phyloP scores from a whole-genome alignment of 2,797 vertebrate genomes.

The Peromyscus eremicus region DNA sequence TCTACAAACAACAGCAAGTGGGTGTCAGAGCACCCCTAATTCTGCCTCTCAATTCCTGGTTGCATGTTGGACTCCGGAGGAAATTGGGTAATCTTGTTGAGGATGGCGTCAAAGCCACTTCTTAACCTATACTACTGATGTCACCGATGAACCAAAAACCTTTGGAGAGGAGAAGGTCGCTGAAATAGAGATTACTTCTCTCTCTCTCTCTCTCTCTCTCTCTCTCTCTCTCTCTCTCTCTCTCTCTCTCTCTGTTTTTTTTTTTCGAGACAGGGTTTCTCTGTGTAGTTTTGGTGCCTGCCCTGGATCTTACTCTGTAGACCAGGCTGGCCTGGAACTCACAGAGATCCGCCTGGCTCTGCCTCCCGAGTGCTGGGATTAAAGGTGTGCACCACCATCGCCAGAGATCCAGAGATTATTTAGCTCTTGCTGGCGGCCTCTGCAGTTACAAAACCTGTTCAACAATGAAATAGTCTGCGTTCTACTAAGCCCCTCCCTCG shows the following conservation, averaged over 20 bases:
- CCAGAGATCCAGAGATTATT: not conserved
- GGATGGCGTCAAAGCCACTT: not conserved
- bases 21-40: not conserved
- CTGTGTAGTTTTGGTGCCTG: no score
- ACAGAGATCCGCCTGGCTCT: no score
- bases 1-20: not conserved
- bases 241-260: not conserved
- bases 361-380: no score
- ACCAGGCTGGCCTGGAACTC: no score
- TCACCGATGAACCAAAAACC: not conserved
- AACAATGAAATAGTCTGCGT: fast-evolving
- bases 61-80: not conserved
- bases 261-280: no score
- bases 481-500: not conserved
- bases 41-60: not conserved
- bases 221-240: not conserved
- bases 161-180: not conserved
- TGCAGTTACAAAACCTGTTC: not conserved
- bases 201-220: no score
- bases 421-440: not conserved
- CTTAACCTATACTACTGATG: not conserved
- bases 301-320: no score
- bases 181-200: not conserved
- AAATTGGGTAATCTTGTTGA: not conserved
- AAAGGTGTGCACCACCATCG: no score